Base-by-base conservation (phyloP, 2,113 vertebrate species). In the Probosciger aterrimus region DNA sequence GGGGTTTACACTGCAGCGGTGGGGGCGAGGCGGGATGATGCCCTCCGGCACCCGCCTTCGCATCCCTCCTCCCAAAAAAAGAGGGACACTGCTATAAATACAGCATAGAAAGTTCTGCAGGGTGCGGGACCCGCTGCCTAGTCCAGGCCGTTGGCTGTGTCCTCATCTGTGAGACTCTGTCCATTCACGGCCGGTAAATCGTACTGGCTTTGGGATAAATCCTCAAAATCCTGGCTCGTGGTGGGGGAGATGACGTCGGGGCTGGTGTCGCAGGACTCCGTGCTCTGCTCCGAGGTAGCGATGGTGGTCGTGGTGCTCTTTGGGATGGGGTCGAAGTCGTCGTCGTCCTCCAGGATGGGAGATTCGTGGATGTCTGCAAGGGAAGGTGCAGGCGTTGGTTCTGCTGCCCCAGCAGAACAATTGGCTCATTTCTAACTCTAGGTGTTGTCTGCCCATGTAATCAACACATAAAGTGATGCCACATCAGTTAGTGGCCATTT, bases 231-330 rank as follows among this genome's bases (percentile, higher is more conserved):
- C 15, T 98, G 98, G 93, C 99, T 99, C 35, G 97, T 98, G 64
- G 98, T 98, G 11, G 99, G 99, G 0, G 99, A 99, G 82, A 99
- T 97, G 18, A 99, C 97, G 37, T 98, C 99, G 0, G 99, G 99
- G 95, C 99, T 99, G 19, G 98, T 99, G 98, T 99, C 99, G 5
- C 99, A 99, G 8, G 99, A 99, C 89, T 99, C 99, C 0, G 99
- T 99, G 97, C 99, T 99, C 98, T 99, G 99, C 95, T 99, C 99
- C 0, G 99, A 99, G 76, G 98, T 99, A 94, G 98, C 98, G 1
- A 98, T 98, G 87, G 98, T 98, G 9, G 98, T 98, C 0, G 98
- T 98, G 18, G 98, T 98, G 81, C 98, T 99, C 52, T 97, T 98
- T 0, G 98, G 98, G 43, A 98, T 95, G 4, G 98, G 98, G 95